phyloP scores from a whole-genome alignment of 1,140 invertebrate species.

The Monochamus saltuarius region DNA sequence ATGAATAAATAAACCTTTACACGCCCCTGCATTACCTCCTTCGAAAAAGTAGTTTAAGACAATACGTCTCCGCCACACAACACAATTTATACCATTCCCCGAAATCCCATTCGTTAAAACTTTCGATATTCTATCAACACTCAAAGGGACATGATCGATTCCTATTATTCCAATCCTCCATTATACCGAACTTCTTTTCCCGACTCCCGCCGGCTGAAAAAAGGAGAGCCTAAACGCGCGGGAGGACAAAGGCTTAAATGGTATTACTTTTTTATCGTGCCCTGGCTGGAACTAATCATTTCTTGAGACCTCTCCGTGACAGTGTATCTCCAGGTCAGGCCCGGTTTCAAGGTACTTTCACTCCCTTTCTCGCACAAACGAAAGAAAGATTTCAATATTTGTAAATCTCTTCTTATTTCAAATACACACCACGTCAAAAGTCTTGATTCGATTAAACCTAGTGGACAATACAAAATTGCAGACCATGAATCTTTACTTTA shows the following conservation, averaged over 20 bases:
- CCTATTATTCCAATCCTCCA: conserved; percentile 22
- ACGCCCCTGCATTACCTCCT: too few relatives aligned
- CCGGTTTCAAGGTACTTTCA: conserved; percentile 2
- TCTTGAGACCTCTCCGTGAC: conserved; percentile 23
- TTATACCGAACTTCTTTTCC: conserved; percentile 17
- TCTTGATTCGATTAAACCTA: too few relatives aligned
- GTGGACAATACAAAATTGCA: too few relatives aligned
- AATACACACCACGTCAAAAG: too few relatives aligned
- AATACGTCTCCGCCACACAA: too few relatives aligned
- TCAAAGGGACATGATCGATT: conserved; percentile 26
- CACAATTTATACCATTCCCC: conserved; percentile 20
- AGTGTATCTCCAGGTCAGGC: conserved; percentile 25
- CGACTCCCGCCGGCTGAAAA: background rate
- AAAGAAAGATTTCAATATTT: too few relatives aligned
- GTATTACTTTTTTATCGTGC: conserved; percentile 27
- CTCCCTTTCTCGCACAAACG: background rate
- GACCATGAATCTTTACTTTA: too few relatives aligned
- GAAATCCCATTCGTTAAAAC: conserved; percentile 30
- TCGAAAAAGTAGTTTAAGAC: too few relatives aligned
- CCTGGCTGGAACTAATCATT: conserved; percentile 28
- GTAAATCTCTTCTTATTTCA: too few relatives aligned
- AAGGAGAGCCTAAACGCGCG: conserved; percentile 1
- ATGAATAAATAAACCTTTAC: too few relatives aligned
- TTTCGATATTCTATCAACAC: conserved; percentile 30
- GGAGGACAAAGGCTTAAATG: background rate